Base-by-base conservation (phyloP, 2,113 vertebrate species). In the Progne subis region DNA sequence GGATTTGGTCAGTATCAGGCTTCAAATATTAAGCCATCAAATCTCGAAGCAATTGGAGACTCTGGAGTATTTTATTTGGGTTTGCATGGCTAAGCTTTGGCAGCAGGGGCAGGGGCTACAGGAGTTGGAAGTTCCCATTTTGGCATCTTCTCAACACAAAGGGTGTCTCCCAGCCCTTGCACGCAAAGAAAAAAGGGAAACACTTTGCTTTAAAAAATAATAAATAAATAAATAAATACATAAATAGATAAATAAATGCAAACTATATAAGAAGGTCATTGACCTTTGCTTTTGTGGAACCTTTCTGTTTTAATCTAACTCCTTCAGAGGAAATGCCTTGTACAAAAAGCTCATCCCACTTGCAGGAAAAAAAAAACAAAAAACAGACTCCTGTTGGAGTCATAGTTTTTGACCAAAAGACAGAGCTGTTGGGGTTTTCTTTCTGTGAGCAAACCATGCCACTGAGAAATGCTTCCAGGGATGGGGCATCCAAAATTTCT, bases 371-470 rank as follows among this genome's bases (percentile, higher is more conserved):
- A 34, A 8, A 67, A n/a, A 12, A 49, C 37, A 31, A 52, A 8
- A 64, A 34, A 5, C 9, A 37, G 37, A 37, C 5, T 60, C 31
- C 18, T 57, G 41, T 44, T 64, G 25, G 25, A 43, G 57, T 63
- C 8, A 32, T 14, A 52, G 32, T 41, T 91, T 76, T 69, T 76
- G 25, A 29, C 32, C 29, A 23, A 31, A 71, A 60, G 5, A 44
- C 17, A 29, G 20, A 29, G 20, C 14, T 70, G 14, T 8, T 61
- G 39, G 28, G 3, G 2, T 18, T 55, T 52, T 37, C 44, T 39
- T 63, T 23, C 39, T 89, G 39, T 0, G 0, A 76, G 61, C 0
- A 2, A 60, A 7, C 20, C 11, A 15, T 2, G 6, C 10, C 47
- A 56, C 32, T 1, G 2, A 55, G 55, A 32, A 31, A 67, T 14